phyloP scores from a whole-genome alignment of 2,113 vertebrate species.

The Ascaphus truei region DNA sequence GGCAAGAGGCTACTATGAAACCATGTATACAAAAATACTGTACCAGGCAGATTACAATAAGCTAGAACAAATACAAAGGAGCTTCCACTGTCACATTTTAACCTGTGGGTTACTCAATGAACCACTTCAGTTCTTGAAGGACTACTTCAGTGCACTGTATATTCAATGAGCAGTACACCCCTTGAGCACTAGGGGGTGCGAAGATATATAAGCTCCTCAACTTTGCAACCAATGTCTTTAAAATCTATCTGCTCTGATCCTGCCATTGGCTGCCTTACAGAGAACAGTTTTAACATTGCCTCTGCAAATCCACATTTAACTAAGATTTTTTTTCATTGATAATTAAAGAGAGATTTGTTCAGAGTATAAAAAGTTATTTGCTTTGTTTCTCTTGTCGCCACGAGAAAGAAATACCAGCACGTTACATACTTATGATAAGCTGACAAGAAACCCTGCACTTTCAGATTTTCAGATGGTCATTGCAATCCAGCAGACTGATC shows the following conservation, averaged over 20 bases:
- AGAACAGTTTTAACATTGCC: constrained; percentile 6
- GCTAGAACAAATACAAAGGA: not conserved
- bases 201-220: not conserved
- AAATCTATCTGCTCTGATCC: not conserved
- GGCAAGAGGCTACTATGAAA: constrained; percentile 32
- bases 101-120: constrained; percentile 39
- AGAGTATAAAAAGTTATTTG: constrained; percentile 13
- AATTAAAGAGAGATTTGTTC: constrained; percentile 23
- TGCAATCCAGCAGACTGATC: not conserved
- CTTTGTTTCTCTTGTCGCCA: not conserved
- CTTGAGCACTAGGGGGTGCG: not conserved
- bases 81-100: constrained; percentile 24
- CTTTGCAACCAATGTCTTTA: not conserved
- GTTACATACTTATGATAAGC: not conserved
- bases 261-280: not conserved
- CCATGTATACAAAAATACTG: constrained; percentile 27
- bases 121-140: constrained; percentile 42
- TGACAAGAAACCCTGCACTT: not conserved
- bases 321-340: not conserved
- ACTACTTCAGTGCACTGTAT: constrained; percentile 32
- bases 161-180: not conserved
- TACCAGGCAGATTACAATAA: constrained; percentile 14
- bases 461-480: not conserved
- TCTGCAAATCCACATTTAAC: not conserved
- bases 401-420: not conserved